Base-by-base conservation (phyloP, 2,797 vertebrate species). In the Scolopax bukidnonensis region DNA sequence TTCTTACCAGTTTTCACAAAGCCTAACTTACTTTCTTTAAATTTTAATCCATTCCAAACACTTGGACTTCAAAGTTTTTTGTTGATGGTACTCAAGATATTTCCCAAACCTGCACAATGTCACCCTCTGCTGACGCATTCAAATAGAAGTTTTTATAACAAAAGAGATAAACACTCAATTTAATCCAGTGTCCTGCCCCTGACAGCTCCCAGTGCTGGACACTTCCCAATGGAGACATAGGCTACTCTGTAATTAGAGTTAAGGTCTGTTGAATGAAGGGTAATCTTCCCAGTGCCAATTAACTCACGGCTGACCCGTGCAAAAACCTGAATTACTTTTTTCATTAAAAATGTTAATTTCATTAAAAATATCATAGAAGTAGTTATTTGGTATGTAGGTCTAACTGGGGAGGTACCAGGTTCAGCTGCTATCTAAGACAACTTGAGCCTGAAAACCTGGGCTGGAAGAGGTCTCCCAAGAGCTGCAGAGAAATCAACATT, bases 71-170 rank as follows among this genome's bases (percentile, higher is more conserved):
- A 25, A 64, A 83, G 53, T 79, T 86, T 86, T 84, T 86, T 41
- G 65, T 71, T 20, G 61, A 83, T 45, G 28, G 32, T 15, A 60
- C 87, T 64, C 69, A 28, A 32, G 83, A 41, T 76, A 67, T 43
- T 86, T 67, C 91, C 83, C 93, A 73, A 64, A 54, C 76, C 85
- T 70, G 63, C 86, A 86, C 60, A 48, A 45, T 25, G 91, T 85
- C 63, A 79, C 92, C 92, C 93, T 96, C 96, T 92, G 92, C 88
- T 94, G 95, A 95, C 73, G 12, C 76, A 30, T 90, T 95, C 93
- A 82, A 82, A 25, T 21, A 95, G 87, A 89, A 91, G 43, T 56
- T 88, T 59, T 86, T n/a, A 14, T 59, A 53, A 77, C 32, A 86
- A 93, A 85, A 83, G 71, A 86, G 68, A 86, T 76, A 92, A 94